A percentile compares a stretch with the other conserved stretches of the same genome.
Evolutionary conservation across 2,797 vertebrate genomes (phyloP).

Genomic region (Myripristis jacobus): DNA sequence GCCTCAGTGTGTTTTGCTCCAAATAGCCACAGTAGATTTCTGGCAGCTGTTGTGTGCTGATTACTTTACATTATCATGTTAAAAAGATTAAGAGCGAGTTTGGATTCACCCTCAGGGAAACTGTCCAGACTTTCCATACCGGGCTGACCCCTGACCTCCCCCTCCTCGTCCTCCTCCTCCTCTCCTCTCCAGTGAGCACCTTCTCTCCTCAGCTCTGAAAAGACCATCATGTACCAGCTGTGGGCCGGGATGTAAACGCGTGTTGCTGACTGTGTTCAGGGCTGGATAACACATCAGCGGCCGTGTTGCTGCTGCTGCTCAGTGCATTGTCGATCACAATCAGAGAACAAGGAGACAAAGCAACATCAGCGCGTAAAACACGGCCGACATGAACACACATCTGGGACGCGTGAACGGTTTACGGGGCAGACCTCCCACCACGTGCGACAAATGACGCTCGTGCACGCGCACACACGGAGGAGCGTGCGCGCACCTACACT

Average conservation of each 20-base stretch:
- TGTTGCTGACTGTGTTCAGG: conserved; percentile 31
- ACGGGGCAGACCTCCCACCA: conserved; percentile 62
- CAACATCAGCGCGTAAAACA: background rate
- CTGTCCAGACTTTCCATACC: background rate
- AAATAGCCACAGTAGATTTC: background rate
- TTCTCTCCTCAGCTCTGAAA: no score
- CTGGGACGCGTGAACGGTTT: background rate
- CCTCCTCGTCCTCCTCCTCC: no score
- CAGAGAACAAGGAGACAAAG: background rate
- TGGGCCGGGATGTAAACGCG: conserved; percentile 11
- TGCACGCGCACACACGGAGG: conserved; percentile 20
- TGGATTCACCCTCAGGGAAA: background rate
- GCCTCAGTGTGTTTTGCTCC: background rate
- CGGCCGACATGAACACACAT: background rate
- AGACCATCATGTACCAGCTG: conserved; percentile 29
- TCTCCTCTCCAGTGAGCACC: background rate
- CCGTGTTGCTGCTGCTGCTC: conserved; percentile 8
- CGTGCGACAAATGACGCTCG: conserved; percentile 6
- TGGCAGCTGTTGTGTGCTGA: background rate
- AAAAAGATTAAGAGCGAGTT: background rate
- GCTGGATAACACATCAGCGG: conserved; percentile 54
- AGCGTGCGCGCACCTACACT: background rate
- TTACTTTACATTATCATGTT: background rate
- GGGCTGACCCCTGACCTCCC: background rate
- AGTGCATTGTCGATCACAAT: conserved; percentile 6